These are phyloP conservation scores for Brachypodius melanocephalos DNA, from an alignment of 2,113 vertebrate genomes.

Conservation along the genomic window DNA sequence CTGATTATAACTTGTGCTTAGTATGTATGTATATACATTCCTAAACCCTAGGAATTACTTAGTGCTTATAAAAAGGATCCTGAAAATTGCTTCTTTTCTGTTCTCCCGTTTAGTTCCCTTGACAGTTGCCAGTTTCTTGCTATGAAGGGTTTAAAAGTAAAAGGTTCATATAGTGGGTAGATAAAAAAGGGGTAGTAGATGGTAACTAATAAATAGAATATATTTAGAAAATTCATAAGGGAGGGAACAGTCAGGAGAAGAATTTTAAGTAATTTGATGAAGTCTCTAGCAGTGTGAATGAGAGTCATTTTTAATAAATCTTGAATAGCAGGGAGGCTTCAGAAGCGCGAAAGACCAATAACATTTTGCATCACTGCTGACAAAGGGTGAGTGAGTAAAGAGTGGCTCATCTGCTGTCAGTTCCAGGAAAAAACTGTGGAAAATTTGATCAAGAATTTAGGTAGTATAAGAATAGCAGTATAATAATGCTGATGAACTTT, in stretches of 20 bases:
- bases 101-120: background rate
- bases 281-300: background rate
- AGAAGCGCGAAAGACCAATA: background rate
- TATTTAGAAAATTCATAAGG: background rate
- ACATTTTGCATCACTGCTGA: background rate
- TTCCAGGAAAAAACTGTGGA: background rate
- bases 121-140: background rate
- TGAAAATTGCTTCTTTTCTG: background rate
- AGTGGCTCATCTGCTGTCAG: background rate
- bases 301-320: background rate
- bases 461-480: background rate
- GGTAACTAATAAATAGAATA: background rate
- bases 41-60: background rate
- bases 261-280: slow-evolving; percentile 5
- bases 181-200: background rate
- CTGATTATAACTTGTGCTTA: background rate
- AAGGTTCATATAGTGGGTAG: background rate
- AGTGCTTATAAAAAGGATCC: background rate
- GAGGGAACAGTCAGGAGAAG: background rate
- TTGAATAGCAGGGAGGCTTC: background rate
- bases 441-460: background rate
- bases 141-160: slow-evolving; percentile 6
- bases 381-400: background rate
- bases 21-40: background rate
- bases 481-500: background rate